A percentile compares a stretch with the other conserved stretches of the same genome.
phyloP scores from a whole-genome alignment of 2,113 vertebrate genomes.

The Mastomys natalensis region DNA sequence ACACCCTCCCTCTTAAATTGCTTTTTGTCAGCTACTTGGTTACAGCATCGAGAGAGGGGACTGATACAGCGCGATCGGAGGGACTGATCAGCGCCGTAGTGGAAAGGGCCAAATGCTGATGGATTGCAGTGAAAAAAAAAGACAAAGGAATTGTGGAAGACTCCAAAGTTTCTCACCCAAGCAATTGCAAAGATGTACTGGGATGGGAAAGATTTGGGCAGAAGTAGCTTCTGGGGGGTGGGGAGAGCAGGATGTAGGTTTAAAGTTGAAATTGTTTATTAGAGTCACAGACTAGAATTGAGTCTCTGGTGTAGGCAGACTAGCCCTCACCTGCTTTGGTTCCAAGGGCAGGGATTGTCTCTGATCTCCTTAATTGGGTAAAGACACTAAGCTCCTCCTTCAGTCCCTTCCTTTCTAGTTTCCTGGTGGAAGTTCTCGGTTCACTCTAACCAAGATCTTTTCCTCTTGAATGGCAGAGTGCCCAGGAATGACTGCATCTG shows the following conservation, averaged over 20 bases:
- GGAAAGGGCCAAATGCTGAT: not conserved
- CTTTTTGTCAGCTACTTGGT: not conserved
- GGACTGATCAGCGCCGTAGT: too few relatives aligned
- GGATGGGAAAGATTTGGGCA: not conserved
- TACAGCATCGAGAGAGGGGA: not conserved
- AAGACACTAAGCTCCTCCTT: not conserved
- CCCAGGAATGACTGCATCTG: not conserved
- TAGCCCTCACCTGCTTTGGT: not conserved
- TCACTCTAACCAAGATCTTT: not conserved
- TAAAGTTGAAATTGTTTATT: not conserved
- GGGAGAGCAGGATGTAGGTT: not conserved
- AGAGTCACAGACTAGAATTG: not conserved
- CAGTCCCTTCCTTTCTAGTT: not conserved
- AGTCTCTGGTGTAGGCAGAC: not conserved
- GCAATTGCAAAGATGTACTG: not conserved
- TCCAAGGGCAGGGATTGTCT: not conserved
- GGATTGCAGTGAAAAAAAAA: not conserved
- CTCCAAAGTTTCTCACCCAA: not conserved
- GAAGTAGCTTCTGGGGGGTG: not conserved
- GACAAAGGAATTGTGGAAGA: not conserved
- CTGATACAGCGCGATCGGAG: not conserved
- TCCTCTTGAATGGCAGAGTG: not conserved
- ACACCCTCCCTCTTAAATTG: not conserved
- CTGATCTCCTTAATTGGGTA: not conserved
- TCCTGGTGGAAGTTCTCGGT: not conserved